A percentile compares a stretch with the other conserved stretches of the same genome.
Conservation (phyloP, 2,113 vertebrate species). For the Pseudopodoces humilis region DNA sequence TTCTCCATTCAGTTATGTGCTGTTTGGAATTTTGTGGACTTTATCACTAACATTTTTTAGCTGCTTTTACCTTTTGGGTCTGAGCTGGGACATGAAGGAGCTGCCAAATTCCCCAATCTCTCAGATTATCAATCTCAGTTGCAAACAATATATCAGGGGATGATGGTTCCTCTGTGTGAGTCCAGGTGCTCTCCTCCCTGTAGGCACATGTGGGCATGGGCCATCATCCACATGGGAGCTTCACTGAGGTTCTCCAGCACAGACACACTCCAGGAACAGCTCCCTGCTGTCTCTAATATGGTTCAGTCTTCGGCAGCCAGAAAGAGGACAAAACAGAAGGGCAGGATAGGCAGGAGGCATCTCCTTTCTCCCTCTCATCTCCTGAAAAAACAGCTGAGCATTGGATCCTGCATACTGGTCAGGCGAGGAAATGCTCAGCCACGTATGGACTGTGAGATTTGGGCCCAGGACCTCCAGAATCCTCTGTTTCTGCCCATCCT, state of each 20-base stretch:
- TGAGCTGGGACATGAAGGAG: not conserved
- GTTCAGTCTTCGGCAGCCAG: no score
- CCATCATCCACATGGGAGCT: not conserved
- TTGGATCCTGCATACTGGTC: no score
- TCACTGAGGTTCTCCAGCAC: not conserved
- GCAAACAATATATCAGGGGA: not conserved
- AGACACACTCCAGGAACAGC: not conserved
- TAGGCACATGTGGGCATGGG: fast-evolving
- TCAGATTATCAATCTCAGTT: not conserved
- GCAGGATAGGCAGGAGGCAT: no score
- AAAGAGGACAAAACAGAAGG: no score
- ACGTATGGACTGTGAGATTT: no score
- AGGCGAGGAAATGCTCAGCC: no score
- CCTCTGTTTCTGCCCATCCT: no score
- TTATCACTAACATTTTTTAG: not conserved
- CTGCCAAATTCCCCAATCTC: not conserved
- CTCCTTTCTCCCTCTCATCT: no score
- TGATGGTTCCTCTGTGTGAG: not conserved
- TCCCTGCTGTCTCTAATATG: not conserved
- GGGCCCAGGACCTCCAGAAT: no score
- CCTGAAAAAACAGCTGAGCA: no score
- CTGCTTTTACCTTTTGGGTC: not conserved
- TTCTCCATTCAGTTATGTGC: not conserved
- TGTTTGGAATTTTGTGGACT: not conserved
- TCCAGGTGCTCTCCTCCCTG: not conserved